These are phyloP conservation scores for Andrena flavipes DNA, from an alignment of 2,888 invertebrate species.

Conservation along the genomic window DNA sequence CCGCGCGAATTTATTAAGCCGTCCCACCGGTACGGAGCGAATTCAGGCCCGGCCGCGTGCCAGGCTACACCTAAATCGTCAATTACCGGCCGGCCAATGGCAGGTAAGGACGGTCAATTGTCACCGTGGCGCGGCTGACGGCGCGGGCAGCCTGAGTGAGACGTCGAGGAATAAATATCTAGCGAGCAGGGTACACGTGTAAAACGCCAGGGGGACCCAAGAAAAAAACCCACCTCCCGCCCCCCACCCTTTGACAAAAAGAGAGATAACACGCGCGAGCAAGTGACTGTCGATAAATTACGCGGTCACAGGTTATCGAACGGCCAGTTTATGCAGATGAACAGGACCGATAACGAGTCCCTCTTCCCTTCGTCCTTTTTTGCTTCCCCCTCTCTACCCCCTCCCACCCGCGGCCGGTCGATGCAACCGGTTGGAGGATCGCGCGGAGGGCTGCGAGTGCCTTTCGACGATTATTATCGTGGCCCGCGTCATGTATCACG, in stretches of 20 bases:
- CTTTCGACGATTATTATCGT: conserved; percentile 74
- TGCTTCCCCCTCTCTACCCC: not conserved
- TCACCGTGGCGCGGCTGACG: not conserved
- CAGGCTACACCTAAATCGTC: conserved; percentile 47
- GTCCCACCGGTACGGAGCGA: conserved; percentile 64
- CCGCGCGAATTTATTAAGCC: conserved; percentile 75
- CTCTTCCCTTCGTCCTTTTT: conserved; percentile 39
- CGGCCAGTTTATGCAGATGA: conserved; percentile 66
- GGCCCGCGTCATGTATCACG: conserved; percentile 71
- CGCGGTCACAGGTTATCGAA: conserved; percentile 70
- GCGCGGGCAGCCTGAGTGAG: conserved; percentile 20
- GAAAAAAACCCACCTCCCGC: conserved; percentile 8
- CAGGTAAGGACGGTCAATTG: not conserved
- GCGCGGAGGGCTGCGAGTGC: conserved; percentile 59
- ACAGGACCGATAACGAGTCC: conserved; percentile 61
- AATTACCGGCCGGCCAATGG: conserved; percentile 22
- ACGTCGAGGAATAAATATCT: conserved; percentile 44
- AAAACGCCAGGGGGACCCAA: conserved; percentile 29
- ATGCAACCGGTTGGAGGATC: conserved; percentile 49
- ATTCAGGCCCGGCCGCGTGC: conserved; percentile 64
- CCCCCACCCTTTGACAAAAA: conserved; percentile 12
- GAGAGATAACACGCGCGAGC: conserved; percentile 24
- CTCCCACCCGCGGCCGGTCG: not conserved
- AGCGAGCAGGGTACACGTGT: conserved; percentile 40
- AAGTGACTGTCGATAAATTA: conserved; percentile 67